Base-by-base conservation (phyloP, 1,140 invertebrate genomes). In the Charaxes varanes region DNA sequence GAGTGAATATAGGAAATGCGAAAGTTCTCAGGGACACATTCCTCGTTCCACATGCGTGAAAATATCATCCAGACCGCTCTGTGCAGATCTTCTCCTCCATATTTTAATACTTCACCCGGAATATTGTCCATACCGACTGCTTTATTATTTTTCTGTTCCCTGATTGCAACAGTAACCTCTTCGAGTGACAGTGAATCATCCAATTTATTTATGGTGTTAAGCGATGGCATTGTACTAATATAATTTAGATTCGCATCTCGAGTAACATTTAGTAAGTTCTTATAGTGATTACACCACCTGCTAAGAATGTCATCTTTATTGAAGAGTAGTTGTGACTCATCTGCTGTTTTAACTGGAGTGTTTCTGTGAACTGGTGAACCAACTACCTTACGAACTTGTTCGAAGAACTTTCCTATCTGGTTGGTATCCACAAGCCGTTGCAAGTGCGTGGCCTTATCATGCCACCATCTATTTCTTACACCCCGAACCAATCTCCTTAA, bases 261-360 rank as follows among this genome's bases (percentile, higher is more conserved):
- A 22, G 32, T 21, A 0, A 33, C 28, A 24, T 41, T 41, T 1
- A 41, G 28, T 12, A 41, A 17, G 18, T 17, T 32, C 6, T 32
- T 41, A 22, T 32, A 41, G 19, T 41, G 28, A n/a, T 34, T 8
- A 7, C 8, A 17, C 32, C 32, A 34, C 4, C 32, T 7, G 11
- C 11, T 21, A 11, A 34, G 32, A 21, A 19, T 18, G 6, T 33
- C 31, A 6, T 33, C 31, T 14, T 28, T 28, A 12, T 3, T n/a
- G n/a, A n/a, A n/a, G n/a, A n/a, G n/a, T n/a, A n/a, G n/a, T n/a
- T n/a, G n/a, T n/a, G n/a, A n/a, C n/a, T n/a, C n/a, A n/a, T n/a
- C n/a, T n/a, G n/a, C n/a, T n/a, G n/a, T n/a, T n/a, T n/a, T n/a
- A n/a, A n/a, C n/a, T n/a, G n/a, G n/a, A n/a, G n/a, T n/a, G n/a